Evolutionary conservation across 2,797 vertebrate species (phyloP), one percentile per base, ranked within the genome.

Genomic region (Synanceia verrucosa): DNA sequence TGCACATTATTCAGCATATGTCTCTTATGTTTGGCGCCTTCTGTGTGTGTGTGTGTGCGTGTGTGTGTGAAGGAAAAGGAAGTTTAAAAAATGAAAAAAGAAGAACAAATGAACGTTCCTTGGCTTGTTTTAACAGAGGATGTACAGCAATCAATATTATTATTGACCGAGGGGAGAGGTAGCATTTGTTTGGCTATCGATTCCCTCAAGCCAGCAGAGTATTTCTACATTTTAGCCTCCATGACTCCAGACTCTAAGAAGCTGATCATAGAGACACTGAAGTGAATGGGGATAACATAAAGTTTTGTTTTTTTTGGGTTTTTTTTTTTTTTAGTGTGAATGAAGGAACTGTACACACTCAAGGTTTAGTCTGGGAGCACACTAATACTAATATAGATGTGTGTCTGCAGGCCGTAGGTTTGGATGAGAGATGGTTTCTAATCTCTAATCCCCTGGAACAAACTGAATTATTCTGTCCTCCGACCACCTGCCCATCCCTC

Each of bases 111-210:
- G 5, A 50, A 61, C 58, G 76, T 47, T 65, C 70, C n/a, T 44
- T 36, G 55, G 76, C 59, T 75, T 59, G 52, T 81, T 79, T 82
- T 76, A 83, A 80, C 65, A 66, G 69, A 65, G 63, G 28, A 75
- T 65, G 47, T 60, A 73, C 43, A 18, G 4, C 41, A 81, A 70
- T 91, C 80, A 68, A 91, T 90, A 86, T 48, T 75, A 39, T 73
- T 84, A 87, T 78, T 86, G 86, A 86, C 50, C 6, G 26, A 67
- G 29, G 70, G 46, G 73, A 66, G 70, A 80, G 56, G 70, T 63
- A 66, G 67, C 59, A 71, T 90, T 82, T 82, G 71, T 88, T 91
- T 82, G 75, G 78, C 50, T 65, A 86, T 86, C 2, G 83, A 91
- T 88, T 82, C 56, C 52, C 64, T 73, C 57, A 55, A 70, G 59